Base-by-base conservation (phyloP, 2,888 invertebrate genomes). In the Diploptera punctata region DNA sequence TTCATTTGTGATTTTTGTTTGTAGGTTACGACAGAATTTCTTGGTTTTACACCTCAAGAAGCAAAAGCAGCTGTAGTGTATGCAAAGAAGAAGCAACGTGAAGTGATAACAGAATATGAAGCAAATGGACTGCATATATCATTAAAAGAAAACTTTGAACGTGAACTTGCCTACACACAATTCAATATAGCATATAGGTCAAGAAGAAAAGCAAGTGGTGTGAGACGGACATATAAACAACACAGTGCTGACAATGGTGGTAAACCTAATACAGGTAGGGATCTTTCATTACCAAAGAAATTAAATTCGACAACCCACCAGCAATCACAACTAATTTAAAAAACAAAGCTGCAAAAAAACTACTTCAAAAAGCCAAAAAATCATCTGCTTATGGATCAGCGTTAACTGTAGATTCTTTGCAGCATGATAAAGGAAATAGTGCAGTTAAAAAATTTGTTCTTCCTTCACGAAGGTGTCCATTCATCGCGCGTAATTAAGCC, bases 401-500 rank as follows among this genome's bases (percentile, higher is more conserved):
- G 19, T 79, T 80, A 68, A 77, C 79, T n/a, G 78, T 77, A 7
- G 81, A 82, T 57, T 79, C 80, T 70, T 76, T 77, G 78, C 76
- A 78, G 76, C 75, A 78, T 77, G 76, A 80, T 78, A 77, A 78
- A 80, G 75, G 68, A 21, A 65, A 43, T 54, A 38, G 61, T 68
- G 67, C 60, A 18, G 62, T 49, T 49, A 68, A 73, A 67, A 91
- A 90, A 81, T 94, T 94, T 85, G 89, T 93, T 38, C 83, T 95
- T 75, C 95, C 95, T 19, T 88, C 91, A 61, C 88, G 93, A 78
- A 95, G n/a, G 94, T 85, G 92, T 89, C 18, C 92, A 94, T 81
- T 95, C 95, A 52, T 94, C 94, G 4, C 87, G 95, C 76, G 92
- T 94, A 54, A 95, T 95, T 69, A 95, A 93, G 81, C 95, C 95